Conservation (phyloP, 2,888 invertebrate species). For the Pimpla rufipes region DNA sequence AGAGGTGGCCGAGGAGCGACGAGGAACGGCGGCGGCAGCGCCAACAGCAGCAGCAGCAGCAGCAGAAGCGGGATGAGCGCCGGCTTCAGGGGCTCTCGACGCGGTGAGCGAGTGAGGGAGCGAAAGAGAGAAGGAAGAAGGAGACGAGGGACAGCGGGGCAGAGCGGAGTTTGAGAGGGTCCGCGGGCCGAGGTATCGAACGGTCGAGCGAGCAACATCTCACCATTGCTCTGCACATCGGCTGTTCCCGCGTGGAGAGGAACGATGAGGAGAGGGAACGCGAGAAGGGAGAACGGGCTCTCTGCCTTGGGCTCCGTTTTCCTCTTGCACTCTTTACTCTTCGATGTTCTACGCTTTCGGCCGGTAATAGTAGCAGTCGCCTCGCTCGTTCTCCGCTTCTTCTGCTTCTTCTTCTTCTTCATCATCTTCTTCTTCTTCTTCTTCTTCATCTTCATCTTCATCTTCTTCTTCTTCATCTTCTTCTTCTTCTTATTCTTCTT, state of each 20-base stretch:
- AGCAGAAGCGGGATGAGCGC: constrained; percentile 72
- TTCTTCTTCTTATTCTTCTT: no score
- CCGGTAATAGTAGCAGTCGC: constrained; percentile 41
- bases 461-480: no score
- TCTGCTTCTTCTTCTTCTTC: no score
- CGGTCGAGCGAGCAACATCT: constrained; percentile 70
- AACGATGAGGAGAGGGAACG: constrained; percentile 47
- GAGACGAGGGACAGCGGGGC: constrained; percentile 25
- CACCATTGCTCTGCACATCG: constrained; percentile 61
- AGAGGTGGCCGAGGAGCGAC: constrained; percentile 61
- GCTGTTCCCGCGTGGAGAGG: constrained; percentile 60
- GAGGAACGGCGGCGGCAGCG: constrained; percentile 44
- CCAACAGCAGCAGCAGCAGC: constrained; percentile 60
- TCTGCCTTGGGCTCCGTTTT: constrained; percentile 76
- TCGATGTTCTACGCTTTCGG: constrained; percentile 56
- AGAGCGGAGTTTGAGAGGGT: constrained; percentile 38
- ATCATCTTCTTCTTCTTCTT: no score
- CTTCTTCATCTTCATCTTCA: no score
- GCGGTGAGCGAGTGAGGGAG: constrained; percentile 41
- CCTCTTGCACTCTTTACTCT: constrained; percentile 68
- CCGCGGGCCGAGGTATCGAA: constrained; percentile 65
- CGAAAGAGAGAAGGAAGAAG: constrained; percentile 26
- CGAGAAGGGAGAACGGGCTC: constrained; percentile 62
- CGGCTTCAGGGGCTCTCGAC: constrained; percentile 58
- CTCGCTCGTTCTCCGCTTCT: constrained; percentile 72